These are phyloP conservation scores for Scomberomorus guttatus DNA, from an alignment of 2,797 vertebrate genomes.

Conservation along the genomic window DNA sequence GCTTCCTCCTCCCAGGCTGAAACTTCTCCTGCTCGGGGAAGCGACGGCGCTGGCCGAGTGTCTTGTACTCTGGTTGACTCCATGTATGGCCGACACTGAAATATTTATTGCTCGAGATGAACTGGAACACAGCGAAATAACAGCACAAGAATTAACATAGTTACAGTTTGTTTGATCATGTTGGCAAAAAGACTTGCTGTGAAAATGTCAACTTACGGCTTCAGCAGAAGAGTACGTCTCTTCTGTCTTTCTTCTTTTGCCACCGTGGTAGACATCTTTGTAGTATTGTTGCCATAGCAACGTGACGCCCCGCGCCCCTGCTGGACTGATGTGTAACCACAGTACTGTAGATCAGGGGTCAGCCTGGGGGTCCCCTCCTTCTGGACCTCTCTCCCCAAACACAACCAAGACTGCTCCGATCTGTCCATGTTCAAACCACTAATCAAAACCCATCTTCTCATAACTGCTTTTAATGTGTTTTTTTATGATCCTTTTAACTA, in stretches of 20 bases:
- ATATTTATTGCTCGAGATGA: constrained; percentile 49
- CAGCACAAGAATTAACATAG: not conserved
- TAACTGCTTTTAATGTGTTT: no score
- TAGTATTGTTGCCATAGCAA: constrained; percentile 20
- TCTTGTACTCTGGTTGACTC: constrained; percentile 47
- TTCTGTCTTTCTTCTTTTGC: constrained; percentile 34
- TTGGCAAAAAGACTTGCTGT: no score
- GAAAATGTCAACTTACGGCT: constrained; percentile 69
- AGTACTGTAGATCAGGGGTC: no score
- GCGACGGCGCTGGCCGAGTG: constrained; percentile 44
- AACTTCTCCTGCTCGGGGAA: constrained; percentile 65
- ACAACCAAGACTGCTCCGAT: no score
- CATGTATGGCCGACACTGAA: constrained; percentile 47
- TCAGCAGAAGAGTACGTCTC: constrained; percentile 58
- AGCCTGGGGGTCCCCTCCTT: no score
- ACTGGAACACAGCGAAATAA: constrained; percentile 22
- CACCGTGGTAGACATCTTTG: constrained; percentile 57
- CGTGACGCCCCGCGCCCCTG: not conserved
- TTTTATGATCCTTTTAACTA: no score
- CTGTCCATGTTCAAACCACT: no score
- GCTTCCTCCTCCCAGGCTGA: constrained; percentile 69
- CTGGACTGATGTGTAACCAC: not conserved
- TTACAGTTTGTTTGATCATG: not conserved
- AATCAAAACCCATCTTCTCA: no score
- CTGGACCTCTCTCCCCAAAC: no score